Conservation (phyloP, 2,888 invertebrate genomes). For the Drosophila siamana region DNA sequence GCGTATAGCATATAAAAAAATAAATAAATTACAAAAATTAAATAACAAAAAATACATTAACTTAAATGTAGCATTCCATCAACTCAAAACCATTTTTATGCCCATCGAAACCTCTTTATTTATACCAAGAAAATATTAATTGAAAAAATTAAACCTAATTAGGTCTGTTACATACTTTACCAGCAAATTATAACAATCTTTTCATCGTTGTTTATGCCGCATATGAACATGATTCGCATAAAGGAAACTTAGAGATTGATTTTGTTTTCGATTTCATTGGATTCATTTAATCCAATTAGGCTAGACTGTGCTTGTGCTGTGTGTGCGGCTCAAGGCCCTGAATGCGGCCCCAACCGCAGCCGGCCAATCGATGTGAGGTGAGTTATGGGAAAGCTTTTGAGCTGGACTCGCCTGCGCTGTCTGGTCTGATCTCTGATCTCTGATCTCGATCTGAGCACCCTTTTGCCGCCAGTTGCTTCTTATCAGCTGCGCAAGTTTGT, state of each 20-base stretch:
- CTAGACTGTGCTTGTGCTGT: too few relatives aligned
- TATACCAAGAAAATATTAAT: too few relatives aligned
- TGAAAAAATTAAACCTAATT: neutral
- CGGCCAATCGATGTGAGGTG: constrained; percentile 18
- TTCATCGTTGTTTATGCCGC: neutral
- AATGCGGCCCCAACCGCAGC: too few relatives aligned
- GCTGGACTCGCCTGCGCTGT: constrained; percentile 22
- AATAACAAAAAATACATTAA: too few relatives aligned
- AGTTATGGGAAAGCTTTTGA: constrained; percentile 73
- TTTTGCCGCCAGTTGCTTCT: constrained; percentile 23
- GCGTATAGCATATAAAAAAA: too few relatives aligned
- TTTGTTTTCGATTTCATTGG: constrained; percentile 76
- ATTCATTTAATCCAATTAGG: constrained; percentile 77
- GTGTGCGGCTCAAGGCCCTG: constrained; percentile 45
- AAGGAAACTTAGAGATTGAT: constrained; percentile 51
- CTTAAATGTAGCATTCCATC: too few relatives aligned
- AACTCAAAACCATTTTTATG: too few relatives aligned
- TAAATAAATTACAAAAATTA: too few relatives aligned
- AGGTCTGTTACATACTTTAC: neutral
- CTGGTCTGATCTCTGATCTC: constrained; percentile 7
- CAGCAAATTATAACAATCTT: neutral
- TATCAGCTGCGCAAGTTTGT: constrained; percentile 61
- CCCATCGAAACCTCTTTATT: neutral
- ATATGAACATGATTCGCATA: constrained; percentile 75
- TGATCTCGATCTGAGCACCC: constrained; percentile 28